Evolutionary conservation across 2,797 vertebrate genomes (phyloP).

Genomic region (Vireo griseus): DNA sequence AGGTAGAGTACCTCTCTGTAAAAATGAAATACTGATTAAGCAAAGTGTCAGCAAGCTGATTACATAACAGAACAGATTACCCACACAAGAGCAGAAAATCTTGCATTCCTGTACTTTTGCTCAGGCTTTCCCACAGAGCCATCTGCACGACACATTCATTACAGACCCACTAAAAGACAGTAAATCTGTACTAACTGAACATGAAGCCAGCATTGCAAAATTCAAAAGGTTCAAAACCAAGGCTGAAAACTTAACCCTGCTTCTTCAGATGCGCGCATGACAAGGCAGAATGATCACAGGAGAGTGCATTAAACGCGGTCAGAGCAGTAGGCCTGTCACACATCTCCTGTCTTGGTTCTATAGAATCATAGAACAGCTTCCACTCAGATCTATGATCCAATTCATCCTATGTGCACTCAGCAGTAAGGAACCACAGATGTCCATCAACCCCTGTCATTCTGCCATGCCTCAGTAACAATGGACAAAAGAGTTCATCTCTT

Average conservation of each 20-base stretch:
- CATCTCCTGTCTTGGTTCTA: neutral
- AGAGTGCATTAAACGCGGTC: neutral
- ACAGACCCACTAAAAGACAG: neutral
- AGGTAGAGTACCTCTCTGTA: neutral
- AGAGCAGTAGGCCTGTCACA: neutral
- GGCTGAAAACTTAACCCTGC: neutral
- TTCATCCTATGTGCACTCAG: neutral
- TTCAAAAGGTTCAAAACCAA: neutral
- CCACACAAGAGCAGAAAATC: neutral
- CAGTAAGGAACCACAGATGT: neutral
- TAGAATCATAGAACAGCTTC: neutral
- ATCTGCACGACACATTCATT: neutral
- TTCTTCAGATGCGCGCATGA: neutral
- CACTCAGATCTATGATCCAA: neutral
- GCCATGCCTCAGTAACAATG: neutral
- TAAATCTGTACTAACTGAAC: neutral
- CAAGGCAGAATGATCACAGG: neutral
- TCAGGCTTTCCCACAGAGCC: neutral
- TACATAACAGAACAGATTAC: neutral
- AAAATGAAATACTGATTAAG: constrained; percentile 4
- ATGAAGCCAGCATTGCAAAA: neutral
- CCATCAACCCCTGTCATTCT: neutral
- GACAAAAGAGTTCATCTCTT: neutral
- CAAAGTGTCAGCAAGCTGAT: neutral
- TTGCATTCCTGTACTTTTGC: neutral